Evolutionary conservation across 2,888 invertebrate genomes (phyloP), one percentile per base, ranked within the genome.

Genomic region (Amphimallon solstitiale): DNA sequence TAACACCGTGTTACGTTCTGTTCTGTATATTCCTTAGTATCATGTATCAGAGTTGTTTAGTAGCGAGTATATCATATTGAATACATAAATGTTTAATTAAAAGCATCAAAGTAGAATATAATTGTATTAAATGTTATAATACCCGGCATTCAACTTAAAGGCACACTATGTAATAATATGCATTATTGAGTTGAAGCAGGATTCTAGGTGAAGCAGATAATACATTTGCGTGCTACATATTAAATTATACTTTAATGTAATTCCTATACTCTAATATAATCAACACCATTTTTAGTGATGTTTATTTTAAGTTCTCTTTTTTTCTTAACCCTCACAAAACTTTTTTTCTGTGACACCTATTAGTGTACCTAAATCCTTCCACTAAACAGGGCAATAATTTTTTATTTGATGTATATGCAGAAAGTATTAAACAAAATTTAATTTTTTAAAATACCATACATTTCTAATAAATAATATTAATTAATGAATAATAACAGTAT

Each of bases 181-280:
- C 19, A 46, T 37, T 29, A 49, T 49, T 7, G 14, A 49, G 29
- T 29, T 49, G 1, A 49, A 49, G 29, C 48, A 49, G 34, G n/a
- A 49, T 49, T 49, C 14, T 12, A 2, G n/a, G 23, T 29, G 9
- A 49, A 49, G 23, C 29, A 49, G 12, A 29, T 49, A 23, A 12
- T 49, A 29, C 23, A 49, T 12, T 14, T 29, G 48, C 10, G 23
- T 12, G 29, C 29, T 49, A 14, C 5, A 29, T 14, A 49, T 49
- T 49, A 49, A 49, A 75, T 74, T 73, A 69, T 71, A 51, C 70
- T 73, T 75, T 75, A 74, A 71, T 72, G 73, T 75, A 74, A 74
- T 74, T 68, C 65, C 37, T 45, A 29, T 29, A 7, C 9, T 29
- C n/a, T n/a, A n/a, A n/a, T n/a, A n/a, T n/a, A n/a, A n/a, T n/a